Percentiles rank a stretch among this genome's conserved stretches.
Conservation (phyloP, 1,140 invertebrate genomes). For the Diprion similis region DNA sequence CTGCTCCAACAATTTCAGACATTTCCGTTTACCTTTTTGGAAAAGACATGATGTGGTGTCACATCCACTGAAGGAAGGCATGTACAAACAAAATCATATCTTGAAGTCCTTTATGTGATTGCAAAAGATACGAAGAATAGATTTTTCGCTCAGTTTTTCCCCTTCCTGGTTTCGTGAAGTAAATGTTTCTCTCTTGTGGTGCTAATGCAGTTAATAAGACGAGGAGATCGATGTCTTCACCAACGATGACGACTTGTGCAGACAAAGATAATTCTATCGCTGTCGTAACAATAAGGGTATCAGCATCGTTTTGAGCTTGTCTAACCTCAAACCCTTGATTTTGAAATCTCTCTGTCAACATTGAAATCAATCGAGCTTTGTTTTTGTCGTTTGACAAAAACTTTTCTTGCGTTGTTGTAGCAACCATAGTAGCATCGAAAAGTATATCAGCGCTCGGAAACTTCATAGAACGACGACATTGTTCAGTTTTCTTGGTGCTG, state of each 20-base stretch:
- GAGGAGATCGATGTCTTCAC: constrained; percentile 20
- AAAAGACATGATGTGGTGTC: constrained; percentile 20
- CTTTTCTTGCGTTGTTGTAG: constrained; percentile 16
- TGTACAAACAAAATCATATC: constrained; percentile 18
- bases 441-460: neutral
- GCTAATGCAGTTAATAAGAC: constrained; percentile 17
- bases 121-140: constrained; percentile 12
- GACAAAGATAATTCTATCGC: constrained; percentile 13
- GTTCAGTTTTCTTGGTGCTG: neutral
- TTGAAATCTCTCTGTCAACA: constrained; percentile 12
- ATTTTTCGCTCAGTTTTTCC: constrained; percentile 17
- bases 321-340: neutral
- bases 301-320: constrained; percentile 25
- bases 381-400: constrained; percentile 23
- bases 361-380: constrained; percentile 17
- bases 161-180: constrained; percentile 13
- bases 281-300: constrained; percentile 23
- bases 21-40: constrained; percentile 20
- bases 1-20: constrained; percentile 11
- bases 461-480: constrained; percentile 1
- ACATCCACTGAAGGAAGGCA: constrained; percentile 9
- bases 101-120: constrained; percentile 16
- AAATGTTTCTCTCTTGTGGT: constrained; percentile 11
- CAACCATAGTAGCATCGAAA: constrained; percentile 16
- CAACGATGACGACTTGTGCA: constrained; percentile 11